phyloP scores from a whole-genome alignment of 2,797 vertebrate species.

The Parambassis ranga region DNA sequence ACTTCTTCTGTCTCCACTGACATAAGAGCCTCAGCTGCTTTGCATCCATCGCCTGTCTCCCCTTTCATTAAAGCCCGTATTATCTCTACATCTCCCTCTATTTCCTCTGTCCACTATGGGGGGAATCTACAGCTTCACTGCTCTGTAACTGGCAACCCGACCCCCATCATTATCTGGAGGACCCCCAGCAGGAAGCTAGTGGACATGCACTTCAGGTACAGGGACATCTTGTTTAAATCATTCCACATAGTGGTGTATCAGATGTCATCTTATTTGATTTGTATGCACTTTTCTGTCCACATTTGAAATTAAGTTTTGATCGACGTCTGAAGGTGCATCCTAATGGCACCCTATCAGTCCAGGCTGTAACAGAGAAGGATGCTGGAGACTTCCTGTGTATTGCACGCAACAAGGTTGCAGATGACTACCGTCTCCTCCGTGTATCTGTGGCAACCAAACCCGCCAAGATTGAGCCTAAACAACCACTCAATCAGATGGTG shows the following conservation, averaged over 20 bases:
- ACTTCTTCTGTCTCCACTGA: slow-evolving; percentile 12
- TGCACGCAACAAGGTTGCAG: slow-evolving; percentile 88
- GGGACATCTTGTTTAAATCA: not conserved
- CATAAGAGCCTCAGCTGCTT: slow-evolving; percentile 37
- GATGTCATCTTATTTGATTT: not conserved
- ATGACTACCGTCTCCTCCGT: slow-evolving; percentile 87
- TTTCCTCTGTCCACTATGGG: slow-evolving; percentile 82
- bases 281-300: not conserved
- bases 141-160: slow-evolving; percentile 86
- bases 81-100: slow-evolving; percentile 82
- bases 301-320: slow-evolving; percentile 79
- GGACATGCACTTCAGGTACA: slow-evolving; percentile 89
- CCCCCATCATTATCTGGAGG: slow-evolving; percentile 90
- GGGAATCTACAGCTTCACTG: slow-evolving; percentile 84
- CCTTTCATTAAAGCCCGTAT: slow-evolving; percentile 82
- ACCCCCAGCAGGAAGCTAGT: slow-evolving; percentile 87
- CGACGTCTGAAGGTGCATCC: slow-evolving; percentile 83
- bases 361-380: slow-evolving; percentile 86
- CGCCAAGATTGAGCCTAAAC: slow-evolving; percentile 88
- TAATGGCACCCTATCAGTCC: slow-evolving; percentile 88
- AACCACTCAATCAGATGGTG: slow-evolving; percentile 83
- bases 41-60: slow-evolving; percentile 37
- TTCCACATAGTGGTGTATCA: not conserved
- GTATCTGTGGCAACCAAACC: slow-evolving; percentile 88
- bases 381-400: slow-evolving; percentile 93